These are phyloP conservation scores for Terebella lapidaria DNA, from an alignment of 2,888 invertebrate species.

Conservation along the genomic window DNA sequence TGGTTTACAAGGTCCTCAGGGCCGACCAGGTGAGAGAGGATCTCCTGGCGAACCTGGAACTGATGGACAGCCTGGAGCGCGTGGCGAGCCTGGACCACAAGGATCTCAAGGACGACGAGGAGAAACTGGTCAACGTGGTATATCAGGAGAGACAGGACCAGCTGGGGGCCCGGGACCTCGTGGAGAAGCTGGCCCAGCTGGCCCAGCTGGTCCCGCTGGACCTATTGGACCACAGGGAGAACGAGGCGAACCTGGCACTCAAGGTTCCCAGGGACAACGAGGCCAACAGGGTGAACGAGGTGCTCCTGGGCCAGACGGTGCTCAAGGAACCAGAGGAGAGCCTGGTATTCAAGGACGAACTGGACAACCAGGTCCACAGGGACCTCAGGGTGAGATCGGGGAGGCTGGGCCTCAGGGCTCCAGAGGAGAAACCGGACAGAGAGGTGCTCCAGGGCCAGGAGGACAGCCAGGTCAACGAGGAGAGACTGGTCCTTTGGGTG, in stretches of 20 bases:
- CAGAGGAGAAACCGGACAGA: conserved; percentile 10
- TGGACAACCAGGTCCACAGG: conserved; percentile 34
- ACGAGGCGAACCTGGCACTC: conserved; percentile 21
- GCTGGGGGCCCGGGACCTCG: conserved; percentile 16
- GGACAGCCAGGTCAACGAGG: conserved; percentile 17
- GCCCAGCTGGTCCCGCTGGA: conserved; percentile 26
- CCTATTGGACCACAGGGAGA: conserved; percentile 24
- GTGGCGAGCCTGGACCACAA: conserved; percentile 12
- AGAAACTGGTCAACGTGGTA: conserved; percentile 6
- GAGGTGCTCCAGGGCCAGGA: conserved; percentile 11
- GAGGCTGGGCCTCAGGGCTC: conserved; percentile 14
- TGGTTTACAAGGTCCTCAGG: conserved; percentile 18
- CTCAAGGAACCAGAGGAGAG: not conserved
- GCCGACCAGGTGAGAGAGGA: conserved; percentile 17
- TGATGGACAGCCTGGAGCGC: conserved; percentile 13
- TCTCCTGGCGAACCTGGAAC: conserved; percentile 11
- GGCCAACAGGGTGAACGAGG: conserved; percentile 11
- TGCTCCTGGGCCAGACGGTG: not conserved
- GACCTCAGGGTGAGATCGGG: conserved; percentile 18
- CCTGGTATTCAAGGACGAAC: conserved; percentile 32
- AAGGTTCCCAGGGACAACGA: conserved; percentile 10
- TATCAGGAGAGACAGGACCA: conserved; percentile 3
- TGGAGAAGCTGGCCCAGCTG: conserved; percentile 14
- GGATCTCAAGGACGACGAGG: conserved; percentile 13
- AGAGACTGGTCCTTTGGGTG: conserved; percentile 14